phyloP scores from a whole-genome alignment of 1,140 invertebrate genomes.

The Heliothis virescens region DNA sequence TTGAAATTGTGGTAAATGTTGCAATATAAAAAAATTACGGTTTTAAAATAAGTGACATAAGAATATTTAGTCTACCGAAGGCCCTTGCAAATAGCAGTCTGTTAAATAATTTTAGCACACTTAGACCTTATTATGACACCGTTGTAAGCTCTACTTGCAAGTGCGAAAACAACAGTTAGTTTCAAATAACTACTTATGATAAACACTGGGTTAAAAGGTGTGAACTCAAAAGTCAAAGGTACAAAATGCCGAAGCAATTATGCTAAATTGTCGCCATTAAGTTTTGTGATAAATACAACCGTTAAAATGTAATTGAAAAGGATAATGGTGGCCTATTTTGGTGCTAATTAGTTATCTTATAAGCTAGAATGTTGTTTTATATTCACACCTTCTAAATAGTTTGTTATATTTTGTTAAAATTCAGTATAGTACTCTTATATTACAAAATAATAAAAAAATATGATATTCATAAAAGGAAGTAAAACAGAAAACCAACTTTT shows the following conservation, averaged over 20 bases:
- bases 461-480: too few species aligned
- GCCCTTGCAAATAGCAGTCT: background rate
- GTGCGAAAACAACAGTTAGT: slow-evolving; percentile 1
- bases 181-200: background rate
- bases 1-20: too few species aligned
- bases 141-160: slow-evolving; percentile 7
- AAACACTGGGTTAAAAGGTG: background rate
- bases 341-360: slow-evolving; percentile 1
- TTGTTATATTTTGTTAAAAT: too few species aligned
- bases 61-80: too few species aligned
- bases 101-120: background rate
- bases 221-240: background rate
- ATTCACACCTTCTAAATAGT: background rate
- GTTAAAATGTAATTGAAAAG: background rate
- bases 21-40: too few species aligned
- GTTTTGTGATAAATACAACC: slow-evolving; percentile 4
- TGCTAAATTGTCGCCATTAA: slow-evolving; percentile 9
- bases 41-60: too few species aligned
- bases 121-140: slow-evolving; percentile 2
- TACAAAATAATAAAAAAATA: too few species aligned
- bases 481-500: too few species aligned
- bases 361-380: background rate
- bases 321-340: background rate
- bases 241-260: background rate
- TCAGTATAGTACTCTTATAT: too few species aligned